phyloP scores from a whole-genome alignment of 2,888 invertebrate genomes.

The Ypsolopha scabrella region DNA sequence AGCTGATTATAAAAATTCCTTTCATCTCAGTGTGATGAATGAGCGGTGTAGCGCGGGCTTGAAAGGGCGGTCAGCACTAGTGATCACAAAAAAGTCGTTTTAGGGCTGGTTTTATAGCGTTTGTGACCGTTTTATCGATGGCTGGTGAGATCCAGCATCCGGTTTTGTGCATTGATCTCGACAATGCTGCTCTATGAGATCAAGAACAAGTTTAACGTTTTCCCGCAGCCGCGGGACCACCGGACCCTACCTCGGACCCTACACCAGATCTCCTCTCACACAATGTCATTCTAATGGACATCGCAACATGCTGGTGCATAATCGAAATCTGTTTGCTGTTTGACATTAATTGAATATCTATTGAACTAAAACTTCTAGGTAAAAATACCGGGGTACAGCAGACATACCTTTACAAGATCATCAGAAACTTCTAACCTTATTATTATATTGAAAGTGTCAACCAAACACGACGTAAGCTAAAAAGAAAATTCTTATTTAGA shows the following conservation, averaged over 20 bases:
- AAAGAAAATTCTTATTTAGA: too few relatives aligned
- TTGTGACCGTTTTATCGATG: constrained; percentile 57
- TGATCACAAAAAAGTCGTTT: constrained; percentile 48
- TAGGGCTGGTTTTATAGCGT: constrained; percentile 49
- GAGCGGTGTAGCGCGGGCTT: constrained; percentile 28
- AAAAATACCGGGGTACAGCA: too few relatives aligned
- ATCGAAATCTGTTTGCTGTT: too few relatives aligned
- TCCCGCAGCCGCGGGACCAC: constrained; percentile 22
- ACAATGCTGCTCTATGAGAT: constrained; percentile 53
- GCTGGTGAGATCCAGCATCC: constrained; percentile 56
- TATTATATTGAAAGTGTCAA: too few relatives aligned
- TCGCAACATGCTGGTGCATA: background rate
- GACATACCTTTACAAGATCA: too few relatives aligned
- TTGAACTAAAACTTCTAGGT: too few relatives aligned
- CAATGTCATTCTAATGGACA: background rate
- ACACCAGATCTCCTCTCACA: too few relatives aligned
- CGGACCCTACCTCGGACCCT: too few relatives aligned
- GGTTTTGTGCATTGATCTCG: constrained; percentile 59
- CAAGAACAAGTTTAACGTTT: constrained; percentile 61
- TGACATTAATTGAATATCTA: too few relatives aligned
- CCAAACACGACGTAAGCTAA: too few relatives aligned
- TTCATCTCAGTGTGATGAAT: constrained; percentile 55
- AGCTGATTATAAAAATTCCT: constrained; percentile 53
- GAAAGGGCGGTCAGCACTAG: constrained; percentile 47
- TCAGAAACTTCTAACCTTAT: too few relatives aligned